Evolutionary conservation across 2,797 vertebrate genomes (phyloP), one percentile per base, ranked within the genome.

Genomic region (Graptemys geographica): DNA sequence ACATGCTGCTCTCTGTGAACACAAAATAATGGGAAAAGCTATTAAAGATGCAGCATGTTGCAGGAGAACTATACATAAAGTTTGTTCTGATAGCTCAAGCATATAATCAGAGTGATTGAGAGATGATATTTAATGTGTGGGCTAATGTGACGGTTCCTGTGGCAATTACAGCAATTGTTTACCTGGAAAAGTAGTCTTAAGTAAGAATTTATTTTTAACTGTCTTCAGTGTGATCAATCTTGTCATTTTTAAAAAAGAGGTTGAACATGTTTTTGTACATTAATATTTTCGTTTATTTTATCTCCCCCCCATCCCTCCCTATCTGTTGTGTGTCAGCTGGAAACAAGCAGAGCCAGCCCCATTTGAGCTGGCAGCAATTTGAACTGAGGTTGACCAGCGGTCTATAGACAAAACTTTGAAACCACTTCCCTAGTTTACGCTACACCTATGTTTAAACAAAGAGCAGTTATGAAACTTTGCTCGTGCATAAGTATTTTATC

Each of bases 1-100:
- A 84, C 27, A 13, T 78, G 44, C 81, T 86, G 82, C 56, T 95
- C 41, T 92, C 81, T 85, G 85, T 53, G 93, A 95, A 96, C 82
- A 81, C 89, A 88, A 37, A 85, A 84, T 85, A 18, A 59, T 93
- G 81, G 87, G 69, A 72, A 86, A 86, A 49, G 23, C 62, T 92
- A 8, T 87, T 93, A 31, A 79, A 88, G 53, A 69, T 3, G 11
- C 62, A 59, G 19, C 69, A 53, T 79, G 19, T 89, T 93, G 55
- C n/a, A 95, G 79, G 90, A 72, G 59, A 55, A 53, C 55, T 2
- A 2, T 49, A 52, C 76, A 51, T 53, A 3, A 25, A 23, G 87
- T 92, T 44, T 87, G 55, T 94, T 56, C 33, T 53, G 87, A 53
- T 52, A 55, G 76, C n/a, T 21, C 16, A 59, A 41, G 49, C 78